Percentiles rank a stretch among this genome's conserved stretches.
Conservation (phyloP, 2,888 invertebrate genomes). For the Ephialtes manifestator region DNA sequence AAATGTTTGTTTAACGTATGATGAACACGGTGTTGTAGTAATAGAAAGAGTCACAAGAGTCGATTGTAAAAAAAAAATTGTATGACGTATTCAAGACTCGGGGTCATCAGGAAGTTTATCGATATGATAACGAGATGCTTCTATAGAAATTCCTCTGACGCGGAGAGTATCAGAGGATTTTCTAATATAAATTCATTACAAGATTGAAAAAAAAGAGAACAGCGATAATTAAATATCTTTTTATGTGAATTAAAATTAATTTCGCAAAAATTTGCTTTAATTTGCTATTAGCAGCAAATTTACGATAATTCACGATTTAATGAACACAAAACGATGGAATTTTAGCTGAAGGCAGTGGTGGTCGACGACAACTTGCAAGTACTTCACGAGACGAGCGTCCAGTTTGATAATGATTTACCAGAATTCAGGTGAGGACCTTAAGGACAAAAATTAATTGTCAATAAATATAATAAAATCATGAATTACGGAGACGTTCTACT, state of each 20-base stretch:
- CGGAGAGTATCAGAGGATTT: slow-evolving; percentile 4
- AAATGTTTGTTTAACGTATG: neutral
- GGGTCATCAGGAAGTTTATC: slow-evolving; percentile 62
- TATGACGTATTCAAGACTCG: slow-evolving; percentile 34
- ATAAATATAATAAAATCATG: slow-evolving; percentile 8
- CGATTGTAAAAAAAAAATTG: slow-evolving; percentile 6
- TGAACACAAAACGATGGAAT: slow-evolving; percentile 72
- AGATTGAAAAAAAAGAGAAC: neutral
- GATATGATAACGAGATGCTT: slow-evolving; percentile 41
- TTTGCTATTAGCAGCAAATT: neutral
- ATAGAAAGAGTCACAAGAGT: slow-evolving; percentile 22
- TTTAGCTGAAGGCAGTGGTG: slow-evolving; percentile 96
- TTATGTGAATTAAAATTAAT: no score
- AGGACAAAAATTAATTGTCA: neutral
- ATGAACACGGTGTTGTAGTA: neutral
- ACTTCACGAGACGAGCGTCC: slow-evolving; percentile 93
- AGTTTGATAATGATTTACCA: slow-evolving; percentile 97
- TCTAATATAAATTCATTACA: neutral
- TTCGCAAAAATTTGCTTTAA: no score
- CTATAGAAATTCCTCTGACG: slow-evolving; percentile 26
- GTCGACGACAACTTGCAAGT: slow-evolving; percentile 91
- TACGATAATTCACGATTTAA: neutral
- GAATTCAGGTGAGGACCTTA: slow-evolving; percentile 91
- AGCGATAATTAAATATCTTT: neutral
- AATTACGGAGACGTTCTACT: neutral